These are phyloP conservation scores for Sinocyclocheilus maitianheensis DNA, from an alignment of 2,113 vertebrate species.

Conservation along the genomic window DNA sequence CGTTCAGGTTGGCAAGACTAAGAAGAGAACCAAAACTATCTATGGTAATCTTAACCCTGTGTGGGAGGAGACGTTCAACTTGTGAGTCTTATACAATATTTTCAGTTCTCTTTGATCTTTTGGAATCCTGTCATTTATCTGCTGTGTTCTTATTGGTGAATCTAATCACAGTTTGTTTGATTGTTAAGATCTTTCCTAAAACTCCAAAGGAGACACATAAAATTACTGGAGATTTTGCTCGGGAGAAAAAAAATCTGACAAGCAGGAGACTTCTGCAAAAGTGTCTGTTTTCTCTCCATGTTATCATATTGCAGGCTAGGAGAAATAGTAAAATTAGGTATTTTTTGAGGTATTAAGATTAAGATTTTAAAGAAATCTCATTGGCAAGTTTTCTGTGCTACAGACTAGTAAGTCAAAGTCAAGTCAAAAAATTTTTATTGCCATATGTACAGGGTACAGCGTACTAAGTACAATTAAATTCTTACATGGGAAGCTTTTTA, in stretches of 20 bases:
- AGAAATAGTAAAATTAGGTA: not conserved
- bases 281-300: not conserved
- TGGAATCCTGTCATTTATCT: not conserved
- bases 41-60: conserved; percentile 96
- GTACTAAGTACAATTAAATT: too few species aligned
- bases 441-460: too few species aligned
- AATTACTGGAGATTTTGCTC: not conserved
- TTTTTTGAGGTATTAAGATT: not conserved
- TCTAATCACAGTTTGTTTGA: not conserved
- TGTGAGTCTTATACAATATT: conserved; percentile 81
- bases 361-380: not conserved
- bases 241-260: not conserved
- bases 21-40: conserved; percentile 97
- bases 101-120: not conserved
- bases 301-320: not conserved
- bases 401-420: too few species aligned
- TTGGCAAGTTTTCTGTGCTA: not conserved
- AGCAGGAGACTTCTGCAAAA: not conserved
- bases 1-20: conserved; percentile 96
- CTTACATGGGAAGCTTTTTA: too few species aligned
- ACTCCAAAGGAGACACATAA: not conserved
- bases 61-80: conserved; percentile 96
- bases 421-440: too few species aligned
- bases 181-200: not conserved
- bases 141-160: not conserved